Conservation (phyloP, 2,113 vertebrate genomes). For the Promerops cafer region DNA sequence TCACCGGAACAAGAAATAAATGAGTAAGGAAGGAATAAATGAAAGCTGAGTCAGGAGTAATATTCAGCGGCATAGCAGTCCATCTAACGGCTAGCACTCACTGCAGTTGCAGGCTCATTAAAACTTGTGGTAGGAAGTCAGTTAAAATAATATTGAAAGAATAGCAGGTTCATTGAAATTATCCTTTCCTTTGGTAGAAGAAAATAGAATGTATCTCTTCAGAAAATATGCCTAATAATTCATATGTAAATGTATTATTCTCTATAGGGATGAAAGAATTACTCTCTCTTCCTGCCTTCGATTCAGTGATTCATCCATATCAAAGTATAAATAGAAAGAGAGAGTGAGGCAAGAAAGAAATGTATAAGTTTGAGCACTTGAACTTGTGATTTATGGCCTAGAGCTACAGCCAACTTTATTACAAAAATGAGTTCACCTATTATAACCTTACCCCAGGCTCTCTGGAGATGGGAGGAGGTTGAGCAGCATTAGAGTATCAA, state of each 20-base stretch:
- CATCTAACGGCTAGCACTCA: background rate
- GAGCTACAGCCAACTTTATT: conserved; percentile 68
- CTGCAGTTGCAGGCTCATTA: background rate
- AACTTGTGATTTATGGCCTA: conserved; percentile 70
- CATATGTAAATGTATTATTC: background rate
- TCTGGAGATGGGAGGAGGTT: conserved; percentile 46
- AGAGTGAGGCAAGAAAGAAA: conserved; percentile 52
- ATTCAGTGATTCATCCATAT: conserved; percentile 62
- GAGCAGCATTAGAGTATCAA: conserved; percentile 40
- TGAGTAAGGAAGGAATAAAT: background rate
- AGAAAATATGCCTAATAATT: conserved; percentile 41
- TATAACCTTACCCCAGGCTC: conserved; percentile 51
- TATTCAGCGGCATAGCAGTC: background rate
- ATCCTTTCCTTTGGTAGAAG: conserved; percentile 59
- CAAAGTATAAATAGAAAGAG: conserved; percentile 66
- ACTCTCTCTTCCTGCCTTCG: background rate
- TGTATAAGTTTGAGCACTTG: conserved; percentile 53
- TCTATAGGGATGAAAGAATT: conserved; percentile 37
- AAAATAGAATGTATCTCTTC: conserved; percentile 59
- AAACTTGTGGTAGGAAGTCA: conserved; percentile 51
- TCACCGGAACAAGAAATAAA: background rate
- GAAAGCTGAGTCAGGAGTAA: background rate
- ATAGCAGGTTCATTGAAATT: conserved; percentile 23
- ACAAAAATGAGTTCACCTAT: conserved; percentile 71
- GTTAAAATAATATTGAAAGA: conserved; percentile 53